A percentile compares a stretch with the other conserved stretches of the same genome.
phyloP scores from a whole-genome alignment of 2,797 vertebrate species.

The Clarias laeviceps region DNA sequence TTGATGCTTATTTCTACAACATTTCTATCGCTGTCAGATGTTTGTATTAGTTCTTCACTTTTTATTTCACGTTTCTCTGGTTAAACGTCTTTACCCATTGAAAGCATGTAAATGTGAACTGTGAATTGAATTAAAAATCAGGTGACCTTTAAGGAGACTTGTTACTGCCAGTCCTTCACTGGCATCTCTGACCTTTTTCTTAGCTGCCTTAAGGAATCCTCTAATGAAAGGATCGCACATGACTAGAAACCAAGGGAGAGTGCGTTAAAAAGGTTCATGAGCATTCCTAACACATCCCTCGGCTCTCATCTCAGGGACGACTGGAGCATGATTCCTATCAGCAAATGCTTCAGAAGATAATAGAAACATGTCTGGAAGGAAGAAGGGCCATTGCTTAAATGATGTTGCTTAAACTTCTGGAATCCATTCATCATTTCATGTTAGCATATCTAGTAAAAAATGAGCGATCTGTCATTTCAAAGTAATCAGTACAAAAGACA shows the following conservation, averaged over 20 bases:
- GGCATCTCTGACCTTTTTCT: slow-evolving; percentile 62
- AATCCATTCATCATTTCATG: slow-evolving; percentile 1
- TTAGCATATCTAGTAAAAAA: neutral
- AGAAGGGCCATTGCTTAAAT: neutral
- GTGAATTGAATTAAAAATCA: slow-evolving; percentile 54
- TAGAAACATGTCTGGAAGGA: neutral
- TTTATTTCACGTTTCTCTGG: neutral
- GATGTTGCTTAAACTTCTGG: neutral
- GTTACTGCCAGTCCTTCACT: slow-evolving; percentile 55
- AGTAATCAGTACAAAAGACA: neutral
- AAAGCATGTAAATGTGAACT: neutral
- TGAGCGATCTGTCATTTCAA: neutral
- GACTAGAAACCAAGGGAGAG: slow-evolving; percentile 15
- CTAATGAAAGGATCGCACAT: slow-evolving; percentile 35
- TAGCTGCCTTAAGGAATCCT: slow-evolving; percentile 15
- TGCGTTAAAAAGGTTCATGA: neutral
- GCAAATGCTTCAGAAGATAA: neutral
- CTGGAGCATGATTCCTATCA: neutral
- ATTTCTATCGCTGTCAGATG: neutral
- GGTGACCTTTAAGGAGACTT: slow-evolving; percentile 64
- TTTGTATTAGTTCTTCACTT: neutral
- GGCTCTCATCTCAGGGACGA: neutral
- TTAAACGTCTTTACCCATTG: neutral
- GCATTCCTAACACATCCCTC: slow-evolving; percentile 2
- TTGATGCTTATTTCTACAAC: neutral